Conservation (phyloP, 2,113 vertebrate genomes). For the Enhydra lutris region DNA sequence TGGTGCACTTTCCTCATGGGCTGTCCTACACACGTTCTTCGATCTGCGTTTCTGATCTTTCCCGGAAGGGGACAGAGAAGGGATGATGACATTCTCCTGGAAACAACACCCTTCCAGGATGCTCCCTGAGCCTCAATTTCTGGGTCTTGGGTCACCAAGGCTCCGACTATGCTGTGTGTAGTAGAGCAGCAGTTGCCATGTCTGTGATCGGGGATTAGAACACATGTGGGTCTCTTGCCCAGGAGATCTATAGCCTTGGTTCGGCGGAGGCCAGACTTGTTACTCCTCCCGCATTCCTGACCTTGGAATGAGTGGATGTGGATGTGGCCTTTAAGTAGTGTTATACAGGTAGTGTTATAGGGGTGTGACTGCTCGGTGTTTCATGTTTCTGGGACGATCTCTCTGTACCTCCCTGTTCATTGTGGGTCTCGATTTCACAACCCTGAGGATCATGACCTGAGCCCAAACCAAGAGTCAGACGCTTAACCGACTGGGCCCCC, state of each 20-base stretch:
- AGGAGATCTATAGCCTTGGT: neutral
- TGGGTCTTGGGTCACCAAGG: neutral
- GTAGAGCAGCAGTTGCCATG: neutral
- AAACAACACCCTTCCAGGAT: slow-evolving; percentile 15
- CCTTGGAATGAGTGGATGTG: neutral
- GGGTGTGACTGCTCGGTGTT: neutral
- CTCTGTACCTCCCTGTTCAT: neutral
- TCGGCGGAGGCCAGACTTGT: neutral
- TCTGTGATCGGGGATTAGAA: neutral
- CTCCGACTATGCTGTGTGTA: neutral
- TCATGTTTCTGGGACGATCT: neutral
- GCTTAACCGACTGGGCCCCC: neutral
- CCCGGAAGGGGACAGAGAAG: neutral
- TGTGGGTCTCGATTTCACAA: neutral
- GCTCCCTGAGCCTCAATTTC: slow-evolving; percentile 27
- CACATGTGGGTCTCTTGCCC: neutral
- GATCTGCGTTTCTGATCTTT: slow-evolving; percentile 63
- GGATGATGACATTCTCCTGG: neutral
- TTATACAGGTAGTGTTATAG: neutral
- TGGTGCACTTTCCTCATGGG: slow-evolving; percentile 47
- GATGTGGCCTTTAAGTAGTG: no score
- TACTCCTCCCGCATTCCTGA: neutral
- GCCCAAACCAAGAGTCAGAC: neutral
- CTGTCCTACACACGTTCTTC: slow-evolving; percentile 53
- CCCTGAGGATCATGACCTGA: neutral